phyloP scores from a whole-genome alignment of 2,113 vertebrate species.

The Paratilapia polleni region DNA sequence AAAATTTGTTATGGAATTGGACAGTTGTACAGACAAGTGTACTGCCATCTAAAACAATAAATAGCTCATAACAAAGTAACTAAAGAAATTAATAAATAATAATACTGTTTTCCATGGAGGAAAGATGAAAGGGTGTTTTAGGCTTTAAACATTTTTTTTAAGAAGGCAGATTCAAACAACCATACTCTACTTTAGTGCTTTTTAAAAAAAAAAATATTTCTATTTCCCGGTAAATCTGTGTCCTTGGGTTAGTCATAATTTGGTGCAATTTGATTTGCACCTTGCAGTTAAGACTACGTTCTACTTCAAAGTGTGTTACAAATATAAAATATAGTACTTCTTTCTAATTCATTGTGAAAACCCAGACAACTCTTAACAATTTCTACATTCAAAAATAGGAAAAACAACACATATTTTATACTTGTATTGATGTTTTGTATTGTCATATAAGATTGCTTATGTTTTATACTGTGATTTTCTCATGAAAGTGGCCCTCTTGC shows the following conservation, averaged over 20 bases:
- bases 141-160: slow-evolving; percentile 2
- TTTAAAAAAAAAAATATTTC: no score
- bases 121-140: slow-evolving; percentile 15
- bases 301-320: not conserved
- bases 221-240: not conserved
- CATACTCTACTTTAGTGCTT: no score
- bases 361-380: not conserved
- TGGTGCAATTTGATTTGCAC: not conserved
- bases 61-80: slow-evolving; percentile 23
- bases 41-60: slow-evolving; percentile 8
- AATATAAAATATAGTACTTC: not conserved
- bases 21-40: not conserved
- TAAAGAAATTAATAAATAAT: not conserved
- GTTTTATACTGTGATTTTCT: not conserved
- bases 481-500: not conserved
- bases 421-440: not conserved
- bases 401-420: not conserved
- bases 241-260: not conserved
- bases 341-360: not conserved
- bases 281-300: not conserved
- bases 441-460: not conserved
- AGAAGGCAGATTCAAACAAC: not conserved
- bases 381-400: not conserved
- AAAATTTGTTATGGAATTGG: not conserved
- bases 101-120: not conserved